Conservation (phyloP, 2,113 vertebrate genomes). For the Ceyx melanurus region DNA sequence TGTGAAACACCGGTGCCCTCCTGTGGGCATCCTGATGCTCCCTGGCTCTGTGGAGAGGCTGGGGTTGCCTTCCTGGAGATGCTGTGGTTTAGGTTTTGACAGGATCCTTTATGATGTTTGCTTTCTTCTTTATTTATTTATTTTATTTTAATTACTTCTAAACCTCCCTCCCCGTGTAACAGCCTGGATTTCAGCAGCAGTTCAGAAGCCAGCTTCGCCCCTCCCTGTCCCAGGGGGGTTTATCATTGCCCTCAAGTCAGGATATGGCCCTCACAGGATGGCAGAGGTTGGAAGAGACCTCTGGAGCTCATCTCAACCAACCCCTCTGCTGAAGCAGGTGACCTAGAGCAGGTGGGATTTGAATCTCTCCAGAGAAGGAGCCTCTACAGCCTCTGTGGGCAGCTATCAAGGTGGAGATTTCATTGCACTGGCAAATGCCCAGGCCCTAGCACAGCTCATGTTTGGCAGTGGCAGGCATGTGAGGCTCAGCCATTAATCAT, state of each 20-base stretch:
- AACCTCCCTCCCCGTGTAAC: not conserved
- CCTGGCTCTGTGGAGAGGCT: not conserved
- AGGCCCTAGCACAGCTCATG: not conserved
- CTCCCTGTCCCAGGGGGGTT: not conserved
- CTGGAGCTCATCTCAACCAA: not conserved
- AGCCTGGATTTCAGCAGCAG: not conserved
- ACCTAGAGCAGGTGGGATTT: not conserved
- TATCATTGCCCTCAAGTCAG: not conserved
- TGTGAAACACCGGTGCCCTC: not conserved
- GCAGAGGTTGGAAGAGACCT: not conserved
- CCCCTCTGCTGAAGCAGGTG: not conserved
- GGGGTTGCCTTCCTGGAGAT: not conserved
- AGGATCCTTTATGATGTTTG: not conserved
- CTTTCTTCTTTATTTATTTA: too few species aligned
- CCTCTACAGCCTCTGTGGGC: not conserved
- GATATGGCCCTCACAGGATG: not conserved
- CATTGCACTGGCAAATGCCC: not conserved
- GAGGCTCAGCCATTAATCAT: not conserved
- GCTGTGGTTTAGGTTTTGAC: not conserved
- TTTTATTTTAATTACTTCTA: not conserved
- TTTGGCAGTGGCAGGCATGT: not conserved
- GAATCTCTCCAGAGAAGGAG: not conserved
- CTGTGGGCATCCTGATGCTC: conserved; percentile 9
- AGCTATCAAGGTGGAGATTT: not conserved
- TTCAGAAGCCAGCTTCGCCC: not conserved